Conservation (phyloP, 2,797 vertebrate species). For the Aldrovandia affinis region DNA sequence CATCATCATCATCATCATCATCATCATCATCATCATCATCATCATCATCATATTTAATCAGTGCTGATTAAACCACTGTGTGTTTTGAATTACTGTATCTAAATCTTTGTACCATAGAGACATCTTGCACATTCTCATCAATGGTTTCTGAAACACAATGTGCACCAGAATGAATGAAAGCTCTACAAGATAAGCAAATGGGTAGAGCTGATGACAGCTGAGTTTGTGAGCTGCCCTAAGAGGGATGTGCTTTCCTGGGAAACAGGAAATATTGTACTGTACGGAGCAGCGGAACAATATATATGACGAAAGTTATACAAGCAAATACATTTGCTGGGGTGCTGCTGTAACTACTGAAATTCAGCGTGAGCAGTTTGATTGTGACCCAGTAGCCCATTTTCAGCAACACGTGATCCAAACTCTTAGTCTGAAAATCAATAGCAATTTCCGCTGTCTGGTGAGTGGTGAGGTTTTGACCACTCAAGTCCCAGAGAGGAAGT, state of each 20-base stretch:
- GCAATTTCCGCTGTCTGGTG: not conserved
- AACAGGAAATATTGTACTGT: not conserved
- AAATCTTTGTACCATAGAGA: constrained; percentile 17
- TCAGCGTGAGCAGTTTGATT: not conserved
- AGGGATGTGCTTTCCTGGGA: not conserved
- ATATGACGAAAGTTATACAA: not conserved
- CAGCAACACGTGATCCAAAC: not conserved
- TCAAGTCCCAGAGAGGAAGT: not conserved
- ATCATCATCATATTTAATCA: too few species aligned
- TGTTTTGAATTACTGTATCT: not conserved
- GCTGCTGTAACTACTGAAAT: constrained; percentile 23
- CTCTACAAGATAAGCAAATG: constrained; percentile 12
- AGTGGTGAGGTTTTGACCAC: not conserved
- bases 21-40: not conserved
- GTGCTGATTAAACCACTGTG: not conserved
- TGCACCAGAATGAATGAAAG: constrained; percentile 25
- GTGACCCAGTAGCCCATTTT: constrained; percentile 24
- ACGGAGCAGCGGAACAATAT: not conserved
- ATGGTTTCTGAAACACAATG: too few species aligned
- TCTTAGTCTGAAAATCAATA: constrained; percentile 22
- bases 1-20: too few species aligned
- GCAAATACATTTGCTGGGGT: not conserved
- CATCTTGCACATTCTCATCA: too few species aligned
- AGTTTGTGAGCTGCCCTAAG: not conserved
- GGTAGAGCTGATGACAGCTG: not conserved